Evolutionary conservation across 2,797 vertebrate species (phyloP), one percentile per base, ranked within the genome.

Genomic region (Ispidina lecontei): DNA sequence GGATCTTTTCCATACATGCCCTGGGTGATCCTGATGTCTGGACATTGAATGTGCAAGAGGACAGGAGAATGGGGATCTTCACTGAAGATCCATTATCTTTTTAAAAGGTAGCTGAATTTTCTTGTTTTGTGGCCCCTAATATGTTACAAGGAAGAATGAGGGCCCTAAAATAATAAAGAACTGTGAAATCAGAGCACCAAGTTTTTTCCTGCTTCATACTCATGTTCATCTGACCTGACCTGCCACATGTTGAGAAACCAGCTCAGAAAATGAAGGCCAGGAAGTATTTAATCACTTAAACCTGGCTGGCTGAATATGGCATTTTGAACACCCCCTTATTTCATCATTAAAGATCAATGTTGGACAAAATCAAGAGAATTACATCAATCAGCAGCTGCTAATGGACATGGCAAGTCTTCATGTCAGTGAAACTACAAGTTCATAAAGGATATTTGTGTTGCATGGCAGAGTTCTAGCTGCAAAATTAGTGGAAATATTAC

Each of bases 331-430:
- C 84, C 59, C 71, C 47, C n/a, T 90, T 60, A 90, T 89, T 95
- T 88, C 28, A 58, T 77, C 77, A 91, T 83, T 95, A 75, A 90
- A 94, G 74, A 78, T 87, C 78, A 81, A 63, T 25, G 22, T 19
- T 75, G 54, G 72, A 68, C 83, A 91, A 94, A 94, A 93, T 63
- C 92, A 92, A 89, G 35, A 90, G 3, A 91, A 82, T 12, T 21
- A n/a, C 74, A 89, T 89, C 56, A 69, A 64, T 85, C 72, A 83
- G 39, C 52, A 86, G n/a, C 68, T 92, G 39, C 60, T 89, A 94
- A 91, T 13, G 31, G 51, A 56, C 28, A 91, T 6, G 76, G 43
- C 2, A 21, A 89, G 68, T 64, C 75, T 93, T 86, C 55, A 46
- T 81, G 92, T 86, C 93, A 91, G 70, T 77, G 60, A 82, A 91